Conservation (phyloP, 2,797 vertebrate genomes). For the Podarcis lilfordi region DNA sequence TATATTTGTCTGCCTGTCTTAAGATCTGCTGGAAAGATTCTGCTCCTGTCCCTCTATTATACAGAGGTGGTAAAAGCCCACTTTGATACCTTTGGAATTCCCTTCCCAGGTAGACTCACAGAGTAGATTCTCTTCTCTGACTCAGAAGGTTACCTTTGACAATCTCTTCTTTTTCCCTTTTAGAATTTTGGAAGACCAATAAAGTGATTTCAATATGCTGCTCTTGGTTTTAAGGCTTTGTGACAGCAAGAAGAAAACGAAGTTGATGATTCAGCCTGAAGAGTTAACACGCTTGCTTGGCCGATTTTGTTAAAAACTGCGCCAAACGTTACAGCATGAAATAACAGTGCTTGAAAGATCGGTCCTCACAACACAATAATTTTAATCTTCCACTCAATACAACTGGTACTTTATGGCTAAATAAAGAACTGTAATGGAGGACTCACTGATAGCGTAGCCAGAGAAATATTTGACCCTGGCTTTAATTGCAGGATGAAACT, state of each 20-base stretch:
- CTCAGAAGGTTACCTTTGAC: not conserved
- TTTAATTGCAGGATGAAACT: conserved; percentile 67
- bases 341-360: conserved; percentile 64
- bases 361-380: conserved; percentile 64
- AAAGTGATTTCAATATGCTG: too few species aligned
- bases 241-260: not conserved
- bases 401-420: conserved; percentile 68
- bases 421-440: conserved; percentile 54
- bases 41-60: not conserved
- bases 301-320: conserved; percentile 37
- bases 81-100: not conserved
- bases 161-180: not conserved
- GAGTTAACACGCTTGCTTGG: conserved; percentile 32
- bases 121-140: not conserved
- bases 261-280: not conserved
- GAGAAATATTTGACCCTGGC: conserved; percentile 63
- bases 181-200: not conserved
- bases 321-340: conserved; percentile 59
- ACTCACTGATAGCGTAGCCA: conserved; percentile 65
- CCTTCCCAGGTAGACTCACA: not conserved
- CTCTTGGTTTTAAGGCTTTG: not conserved
- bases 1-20: not conserved
- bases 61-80: not conserved
- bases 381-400: conserved; percentile 56
- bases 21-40: not conserved